Conservation (phyloP, 2,113 vertebrate species). For the Megalops atlanticus region DNA sequence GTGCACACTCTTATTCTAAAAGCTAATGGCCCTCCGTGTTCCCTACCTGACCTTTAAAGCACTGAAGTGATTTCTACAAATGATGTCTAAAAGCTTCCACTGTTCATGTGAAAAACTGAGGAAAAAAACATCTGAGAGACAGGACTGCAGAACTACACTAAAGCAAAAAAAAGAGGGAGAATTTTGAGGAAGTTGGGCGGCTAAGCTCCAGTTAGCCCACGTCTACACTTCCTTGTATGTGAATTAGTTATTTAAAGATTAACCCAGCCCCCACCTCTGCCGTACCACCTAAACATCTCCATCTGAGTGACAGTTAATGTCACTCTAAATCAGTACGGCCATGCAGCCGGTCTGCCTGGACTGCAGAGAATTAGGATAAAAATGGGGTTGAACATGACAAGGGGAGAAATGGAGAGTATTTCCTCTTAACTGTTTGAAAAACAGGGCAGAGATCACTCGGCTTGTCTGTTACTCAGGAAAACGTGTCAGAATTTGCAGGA, state of each 20-base stretch:
- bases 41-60: not conserved
- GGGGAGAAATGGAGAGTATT: not conserved
- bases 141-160: not conserved
- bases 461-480: not conserved
- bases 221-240: not conserved
- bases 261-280: constrained; percentile 67
- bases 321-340: not conserved
- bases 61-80: not conserved
- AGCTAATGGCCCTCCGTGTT: not conserved
- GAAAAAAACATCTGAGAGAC: too few species aligned
- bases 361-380: not conserved
- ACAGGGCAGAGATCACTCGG: not conserved
- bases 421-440: not conserved
- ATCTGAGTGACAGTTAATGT: not conserved
- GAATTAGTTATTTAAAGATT: constrained; percentile 68
- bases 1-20: not conserved
- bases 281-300: constrained; percentile 53
- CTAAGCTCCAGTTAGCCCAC: not conserved
- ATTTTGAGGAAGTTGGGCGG: not conserved
- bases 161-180: too few species aligned
- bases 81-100: too few species aligned
- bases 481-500: not conserved
- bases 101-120: too few species aligned
- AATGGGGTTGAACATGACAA: not conserved
- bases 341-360: not conserved